phyloP scores from a whole-genome alignment of 2,888 invertebrate genomes.

The Steromphala cineraria region DNA sequence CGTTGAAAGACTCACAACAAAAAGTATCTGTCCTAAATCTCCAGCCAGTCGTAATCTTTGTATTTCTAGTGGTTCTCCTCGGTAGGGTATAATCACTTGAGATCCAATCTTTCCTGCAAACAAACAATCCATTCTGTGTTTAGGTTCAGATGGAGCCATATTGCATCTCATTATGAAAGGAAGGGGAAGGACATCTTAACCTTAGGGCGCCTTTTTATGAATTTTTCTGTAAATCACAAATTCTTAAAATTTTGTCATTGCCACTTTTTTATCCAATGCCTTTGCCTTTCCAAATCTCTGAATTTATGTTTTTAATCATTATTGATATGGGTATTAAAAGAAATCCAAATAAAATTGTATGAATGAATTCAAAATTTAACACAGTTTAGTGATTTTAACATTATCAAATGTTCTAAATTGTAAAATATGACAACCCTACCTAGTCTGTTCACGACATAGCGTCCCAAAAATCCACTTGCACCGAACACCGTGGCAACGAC shows the following conservation, averaged over 20 bases:
- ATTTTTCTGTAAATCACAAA: too few relatives aligned
- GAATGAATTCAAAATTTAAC: neutral
- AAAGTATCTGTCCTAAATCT: slow-evolving; percentile 96
- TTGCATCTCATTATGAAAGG: too few relatives aligned
- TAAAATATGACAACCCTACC: slow-evolving; percentile 79
- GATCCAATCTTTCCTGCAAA: slow-evolving; percentile 72
- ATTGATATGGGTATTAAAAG: too few relatives aligned
- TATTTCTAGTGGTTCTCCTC: slow-evolving; percentile 89
- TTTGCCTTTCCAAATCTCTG: too few relatives aligned
- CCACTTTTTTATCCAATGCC: too few relatives aligned
- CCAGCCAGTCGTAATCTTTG: slow-evolving; percentile 88
- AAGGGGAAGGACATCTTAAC: too few relatives aligned
- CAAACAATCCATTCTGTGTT: slow-evolving; percentile 66
- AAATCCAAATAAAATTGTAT: neutral
- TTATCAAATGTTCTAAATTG: neutral
- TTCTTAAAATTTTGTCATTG: too few relatives aligned
- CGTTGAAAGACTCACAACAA: slow-evolving; percentile 78
- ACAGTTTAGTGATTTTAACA: too few relatives aligned
- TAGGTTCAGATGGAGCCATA: too few relatives aligned
- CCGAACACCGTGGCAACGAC: slow-evolving; percentile 99
- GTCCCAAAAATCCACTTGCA: slow-evolving; percentile 90
- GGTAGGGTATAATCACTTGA: slow-evolving; percentile 93
- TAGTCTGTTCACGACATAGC: slow-evolving; percentile 90
- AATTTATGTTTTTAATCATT: too few relatives aligned
- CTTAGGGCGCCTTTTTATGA: too few relatives aligned